phyloP scores from a whole-genome alignment of 2,888 invertebrate genomes.

The Podabrus alpinus region DNA sequence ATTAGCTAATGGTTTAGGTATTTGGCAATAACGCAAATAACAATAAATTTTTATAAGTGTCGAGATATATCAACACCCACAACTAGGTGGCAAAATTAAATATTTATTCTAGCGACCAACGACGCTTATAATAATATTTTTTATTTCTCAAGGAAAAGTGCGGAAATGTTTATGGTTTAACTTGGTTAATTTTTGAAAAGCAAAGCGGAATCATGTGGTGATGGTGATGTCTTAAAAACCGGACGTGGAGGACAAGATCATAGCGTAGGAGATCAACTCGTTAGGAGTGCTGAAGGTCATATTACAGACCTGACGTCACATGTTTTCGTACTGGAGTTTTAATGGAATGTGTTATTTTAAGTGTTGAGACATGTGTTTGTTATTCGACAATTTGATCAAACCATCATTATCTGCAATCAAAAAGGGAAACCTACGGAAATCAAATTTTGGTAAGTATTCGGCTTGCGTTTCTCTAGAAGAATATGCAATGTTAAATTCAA shows the following conservation, averaged over 20 bases:
- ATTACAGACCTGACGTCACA: slow-evolving; percentile 28
- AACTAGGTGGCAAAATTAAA: slow-evolving; percentile 12
- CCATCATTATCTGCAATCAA: background rate
- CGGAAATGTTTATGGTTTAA: background rate
- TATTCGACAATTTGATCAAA: slow-evolving; percentile 17
- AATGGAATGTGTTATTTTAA: slow-evolving; percentile 30
- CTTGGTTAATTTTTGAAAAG: background rate
- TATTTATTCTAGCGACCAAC: background rate
- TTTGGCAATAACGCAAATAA: slow-evolving; percentile 29
- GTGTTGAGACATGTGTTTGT: slow-evolving; percentile 22
- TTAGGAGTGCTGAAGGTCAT: slow-evolving; percentile 26
- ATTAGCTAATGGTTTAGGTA: slow-evolving; percentile 20
- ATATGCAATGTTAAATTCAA: background rate
- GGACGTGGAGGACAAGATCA: slow-evolving; percentile 7
- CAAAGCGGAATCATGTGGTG: background rate
- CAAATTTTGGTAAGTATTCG: background rate
- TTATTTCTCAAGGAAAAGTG: background rate
- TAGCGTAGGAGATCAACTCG: slow-evolving; percentile 23
- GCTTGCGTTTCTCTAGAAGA: background rate
- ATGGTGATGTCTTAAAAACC: slow-evolving; percentile 2
- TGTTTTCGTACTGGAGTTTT: slow-evolving; percentile 27
- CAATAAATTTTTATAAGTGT: slow-evolving; percentile 22
- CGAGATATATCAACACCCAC: slow-evolving; percentile 25
- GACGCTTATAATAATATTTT: background rate
- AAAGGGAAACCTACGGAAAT: background rate